Evolutionary conservation across 1,140 invertebrate species (phyloP).

Genomic region (Magallana ariakensis): DNA sequence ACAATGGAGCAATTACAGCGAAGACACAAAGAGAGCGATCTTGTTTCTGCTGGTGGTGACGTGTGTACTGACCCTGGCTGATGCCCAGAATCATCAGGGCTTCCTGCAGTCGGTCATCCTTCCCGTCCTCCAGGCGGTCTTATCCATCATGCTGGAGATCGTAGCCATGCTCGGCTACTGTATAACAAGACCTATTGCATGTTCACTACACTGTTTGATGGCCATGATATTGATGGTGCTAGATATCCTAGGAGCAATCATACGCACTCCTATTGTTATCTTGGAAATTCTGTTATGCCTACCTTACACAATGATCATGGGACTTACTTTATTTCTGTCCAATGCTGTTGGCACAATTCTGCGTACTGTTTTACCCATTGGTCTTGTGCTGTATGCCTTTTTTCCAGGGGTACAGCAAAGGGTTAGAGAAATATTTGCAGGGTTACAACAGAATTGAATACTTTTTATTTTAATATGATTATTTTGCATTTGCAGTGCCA

Average conservation of each 20-base stretch:
- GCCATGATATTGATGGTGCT: constrained; percentile 43
- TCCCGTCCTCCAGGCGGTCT: constrained; percentile 47
- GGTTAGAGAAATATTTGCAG: constrained; percentile 42
- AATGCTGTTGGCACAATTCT: constrained; percentile 25
- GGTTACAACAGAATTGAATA: constrained; percentile 36
- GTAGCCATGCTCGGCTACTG: constrained; percentile 41
- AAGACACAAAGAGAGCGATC: constrained; percentile 49
- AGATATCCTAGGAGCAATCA: constrained; percentile 41
- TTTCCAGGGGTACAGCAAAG: constrained; percentile 38
- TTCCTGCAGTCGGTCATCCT: constrained; percentile 47
- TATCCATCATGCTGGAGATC: constrained; percentile 45
- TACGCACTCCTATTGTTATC: constrained; percentile 30
- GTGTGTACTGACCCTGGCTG: constrained; percentile 45
- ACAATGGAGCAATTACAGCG: constrained; percentile 49
- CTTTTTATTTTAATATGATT: not conserved
- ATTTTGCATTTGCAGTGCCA: not conserved
- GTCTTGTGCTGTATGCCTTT: constrained; percentile 38
- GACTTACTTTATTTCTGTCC: constrained; percentile 30
- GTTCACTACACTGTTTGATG: constrained; percentile 41
- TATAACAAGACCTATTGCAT: constrained; percentile 42
- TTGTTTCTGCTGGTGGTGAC: constrained; percentile 29
- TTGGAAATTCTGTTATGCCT: constrained; percentile 1
- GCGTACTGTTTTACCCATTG: constrained; percentile 40
- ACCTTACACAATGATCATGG: constrained; percentile 3
- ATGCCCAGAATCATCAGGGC: constrained; percentile 48